Evolutionary conservation across 2,888 invertebrate genomes (phyloP).

Genomic region (Synanthedon andrenaeformis): DNA sequence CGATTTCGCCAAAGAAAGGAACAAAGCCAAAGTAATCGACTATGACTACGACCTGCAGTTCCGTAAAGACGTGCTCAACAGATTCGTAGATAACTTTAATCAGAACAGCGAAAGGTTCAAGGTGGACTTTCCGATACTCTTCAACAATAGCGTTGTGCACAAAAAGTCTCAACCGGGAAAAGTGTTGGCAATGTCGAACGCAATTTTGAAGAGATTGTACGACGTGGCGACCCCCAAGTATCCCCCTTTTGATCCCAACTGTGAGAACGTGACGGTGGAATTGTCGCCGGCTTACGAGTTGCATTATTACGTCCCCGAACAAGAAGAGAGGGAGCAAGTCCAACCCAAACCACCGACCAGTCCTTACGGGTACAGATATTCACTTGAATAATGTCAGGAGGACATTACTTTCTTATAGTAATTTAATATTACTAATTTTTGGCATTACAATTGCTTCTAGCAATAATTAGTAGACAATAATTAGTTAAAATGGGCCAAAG

Average conservation of each 20-base stretch:
- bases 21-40: conserved; percentile 6
- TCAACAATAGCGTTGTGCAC: conserved; percentile 48
- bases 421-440: background rate
- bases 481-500: no score
- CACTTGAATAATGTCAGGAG: conserved; percentile 11
- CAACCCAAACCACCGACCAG: conserved; percentile 18
- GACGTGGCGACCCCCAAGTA: conserved; percentile 9
- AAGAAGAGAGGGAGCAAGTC: conserved; percentile 39
- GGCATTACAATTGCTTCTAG: no score
- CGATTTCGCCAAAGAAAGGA: conserved; percentile 8
- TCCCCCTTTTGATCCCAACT: conserved; percentile 28
- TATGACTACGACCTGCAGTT: conserved; percentile 43
- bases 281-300: conserved; percentile 55
- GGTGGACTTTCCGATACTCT: conserved; percentile 47
- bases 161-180: conserved; percentile 19
- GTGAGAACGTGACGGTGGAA: conserved; percentile 40
- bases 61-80: conserved; percentile 37
- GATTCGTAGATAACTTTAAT: conserved; percentile 52
- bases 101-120: conserved; percentile 45
- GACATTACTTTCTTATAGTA: background rate
- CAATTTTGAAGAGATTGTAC: conserved; percentile 37
- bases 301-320: conserved; percentile 55
- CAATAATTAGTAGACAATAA: no score
- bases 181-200: conserved; percentile 29
- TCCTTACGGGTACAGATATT: conserved; percentile 24